Evolutionary conservation across 2,113 vertebrate genomes (phyloP), one percentile per base, ranked within the genome.

Genomic region (Paraplagusia blochii): DNA sequence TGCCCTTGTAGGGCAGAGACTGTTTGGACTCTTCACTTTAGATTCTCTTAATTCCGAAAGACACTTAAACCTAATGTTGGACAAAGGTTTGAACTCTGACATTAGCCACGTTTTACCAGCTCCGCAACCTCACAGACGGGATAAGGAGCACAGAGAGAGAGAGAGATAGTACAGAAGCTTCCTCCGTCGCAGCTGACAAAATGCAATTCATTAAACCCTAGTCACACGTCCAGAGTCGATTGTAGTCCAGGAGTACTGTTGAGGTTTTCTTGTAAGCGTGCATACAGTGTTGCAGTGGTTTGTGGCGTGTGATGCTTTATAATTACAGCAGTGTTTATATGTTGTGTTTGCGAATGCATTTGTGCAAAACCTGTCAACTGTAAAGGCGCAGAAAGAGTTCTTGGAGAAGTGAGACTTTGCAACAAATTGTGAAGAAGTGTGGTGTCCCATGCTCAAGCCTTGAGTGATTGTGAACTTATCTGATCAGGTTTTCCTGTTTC

Each of bases 181-280:
- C 53, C 42, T 52, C 35, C 44, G 29, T 33, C 13, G n/a, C 40
- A 33, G 14, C 8, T 16, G 7, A 10, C 49, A 17, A 29, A 44
- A 44, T 40, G 29, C 11, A 44, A 17, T 38, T 15, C 11, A 14
- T 5, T 15, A 40, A 43, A 5, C 52, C 2, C 7, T 11, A 9
- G 13, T 6, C 34, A 50, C 60, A 50, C 44, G 29, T 11, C 33
- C 16, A 18, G 39, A 19, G 18, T 38, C 61, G 39, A 19, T 55
- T 66, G 29, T 59, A 52, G 33, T 44, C 47, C 53, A 74, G 69
- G 42, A 72, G 66, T 49, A 63, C 48, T 15, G 51, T 45, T 63
- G 63, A 75, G 63, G 71, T 71, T 54, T 66, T 63, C 14, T 14
- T 74, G 52, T 59, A 38, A 67, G 54, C 22, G 52, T 55, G 43